Base-by-base conservation (phyloP, 2,113 vertebrate genomes). In the Camelus bactrianus region DNA sequence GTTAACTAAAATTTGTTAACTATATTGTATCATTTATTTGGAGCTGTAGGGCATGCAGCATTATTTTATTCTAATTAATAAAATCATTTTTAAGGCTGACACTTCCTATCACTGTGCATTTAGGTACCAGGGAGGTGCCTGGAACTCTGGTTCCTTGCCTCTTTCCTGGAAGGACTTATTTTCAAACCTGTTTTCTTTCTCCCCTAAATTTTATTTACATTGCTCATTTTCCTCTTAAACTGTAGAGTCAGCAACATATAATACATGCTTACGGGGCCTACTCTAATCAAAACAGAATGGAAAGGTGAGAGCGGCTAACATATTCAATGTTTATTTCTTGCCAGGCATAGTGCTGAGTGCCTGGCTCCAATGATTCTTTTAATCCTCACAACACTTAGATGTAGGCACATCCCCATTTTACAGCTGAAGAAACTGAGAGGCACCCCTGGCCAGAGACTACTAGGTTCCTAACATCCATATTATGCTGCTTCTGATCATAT, bases 61-160 rank as follows among this genome's bases (percentile, higher is more conserved):
- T 11, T 60, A 46, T 76, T 92, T 91, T 88, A 84, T 83, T 83
- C 32, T 93, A 87, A 52, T 35, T 32, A 5, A 42, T 42, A n/a
- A 7, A 89, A 82, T 96, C 13, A 88, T 62, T 88, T 93, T 88
- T 84, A 92, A 92, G 60, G 42, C 24, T 73, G 70, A 93, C 11
- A 35, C 46, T 86, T 35, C 54, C 50, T 35, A 77, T 79, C 15
- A 22, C 38, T 62, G 22, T 80, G 38, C 24, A 54, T 65, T 76
- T 82, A 90, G 89, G 90, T 69, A 67, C 11, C 52, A 48, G 72
- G 50, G 91, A 56, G 58, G 48, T 54, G 4, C 15, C 60, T 76
- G 26, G 82, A 91, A 42, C 17, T 20, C 17, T 16, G 64, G 9
- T 65, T 87, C 70, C 8, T n/a, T 64, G 46, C 50, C 35, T 90